Base-by-base conservation (phyloP, 2,113 vertebrate genomes). In the Anoura caudifer region DNA sequence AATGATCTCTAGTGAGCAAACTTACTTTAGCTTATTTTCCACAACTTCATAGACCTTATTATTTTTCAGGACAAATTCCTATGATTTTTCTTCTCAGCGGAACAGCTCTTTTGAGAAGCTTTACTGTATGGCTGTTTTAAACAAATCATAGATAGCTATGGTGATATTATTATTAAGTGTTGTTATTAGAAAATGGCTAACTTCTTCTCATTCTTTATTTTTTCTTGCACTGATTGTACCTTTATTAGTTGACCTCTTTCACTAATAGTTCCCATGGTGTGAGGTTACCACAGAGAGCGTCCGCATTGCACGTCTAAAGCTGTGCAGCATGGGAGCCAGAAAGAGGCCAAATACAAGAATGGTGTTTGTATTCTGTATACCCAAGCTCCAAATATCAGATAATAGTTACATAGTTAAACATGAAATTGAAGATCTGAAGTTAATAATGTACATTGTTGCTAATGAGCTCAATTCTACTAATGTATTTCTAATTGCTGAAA, bases 301-400 rank as follows among this genome's bases (percentile, higher is more conserved):
- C 99, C 99, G 99, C 99, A 99, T 99, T 99, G 99, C 99, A 99
- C 99, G 98, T 98, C 99, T 99, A 99, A 96, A 98, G 99, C 99
- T 99, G 99, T 99, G 99, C 99, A 99, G 99, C 99, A 98, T 99
- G 99, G 99, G 99, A 99, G 99, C 99, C 99, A 98, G 99, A 99
- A 99, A 99, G 99, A 99, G 99, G 99, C 99, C 99, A 99, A 99
- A 99, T 99, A 99, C 99, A 99, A 99, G 99, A 99, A 99, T 99
- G 99, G 98, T 99, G 99, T 99, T 99, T 99, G 99, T 99, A 99
- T 99, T 99, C 99, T 99, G 99, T 99, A 99, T 99, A 99, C 99
- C 99, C 98, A 99, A 99, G 99, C 99, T 99, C 99, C 99, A 98
- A 99, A 99, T 99, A 98, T 99, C 99, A 80, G 98, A 99, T 98